Conservation (phyloP, 2,113 vertebrate species). For the Picathartes gymnocephalus region DNA sequence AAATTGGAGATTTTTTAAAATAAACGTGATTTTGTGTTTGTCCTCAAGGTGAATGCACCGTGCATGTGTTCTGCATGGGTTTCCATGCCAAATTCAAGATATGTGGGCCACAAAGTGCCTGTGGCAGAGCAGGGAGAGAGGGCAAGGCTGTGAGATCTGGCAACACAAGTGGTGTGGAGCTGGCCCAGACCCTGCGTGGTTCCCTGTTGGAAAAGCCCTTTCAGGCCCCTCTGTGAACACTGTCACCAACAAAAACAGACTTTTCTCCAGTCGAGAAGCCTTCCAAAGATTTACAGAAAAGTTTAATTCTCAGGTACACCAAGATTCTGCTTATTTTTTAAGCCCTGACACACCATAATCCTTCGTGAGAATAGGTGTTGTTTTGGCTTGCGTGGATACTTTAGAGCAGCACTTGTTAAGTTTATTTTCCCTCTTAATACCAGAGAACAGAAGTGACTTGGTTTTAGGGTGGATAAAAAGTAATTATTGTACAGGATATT, state of each 20-base stretch:
- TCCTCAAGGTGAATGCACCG: background rate
- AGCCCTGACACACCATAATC: background rate
- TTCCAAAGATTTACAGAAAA: background rate
- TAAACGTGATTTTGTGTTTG: background rate
- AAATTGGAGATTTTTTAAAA: accelerated
- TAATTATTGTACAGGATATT: background rate
- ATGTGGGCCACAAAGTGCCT: too few species aligned
- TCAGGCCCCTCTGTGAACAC: background rate
- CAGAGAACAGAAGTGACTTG: background rate
- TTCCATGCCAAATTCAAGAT: background rate
- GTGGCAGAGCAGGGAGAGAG: background rate
- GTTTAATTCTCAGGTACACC: background rate
- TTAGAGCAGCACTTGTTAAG: background rate
- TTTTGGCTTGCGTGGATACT: background rate
- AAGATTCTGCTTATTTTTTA: background rate
- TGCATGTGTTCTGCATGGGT: background rate
- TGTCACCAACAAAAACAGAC: background rate
- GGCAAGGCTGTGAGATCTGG: too few species aligned
- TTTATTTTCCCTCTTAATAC: background rate
- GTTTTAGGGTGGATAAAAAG: background rate
- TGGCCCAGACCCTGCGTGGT: background rate
- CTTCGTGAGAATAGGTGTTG: accelerated
- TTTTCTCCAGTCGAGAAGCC: background rate
- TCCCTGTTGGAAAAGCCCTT: background rate
- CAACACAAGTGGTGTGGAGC: too few species aligned